Percentiles rank a stretch among this genome's conserved stretches.
phyloP scores from a whole-genome alignment of 2,113 vertebrate species.

The Oryzias melastigma region DNA sequence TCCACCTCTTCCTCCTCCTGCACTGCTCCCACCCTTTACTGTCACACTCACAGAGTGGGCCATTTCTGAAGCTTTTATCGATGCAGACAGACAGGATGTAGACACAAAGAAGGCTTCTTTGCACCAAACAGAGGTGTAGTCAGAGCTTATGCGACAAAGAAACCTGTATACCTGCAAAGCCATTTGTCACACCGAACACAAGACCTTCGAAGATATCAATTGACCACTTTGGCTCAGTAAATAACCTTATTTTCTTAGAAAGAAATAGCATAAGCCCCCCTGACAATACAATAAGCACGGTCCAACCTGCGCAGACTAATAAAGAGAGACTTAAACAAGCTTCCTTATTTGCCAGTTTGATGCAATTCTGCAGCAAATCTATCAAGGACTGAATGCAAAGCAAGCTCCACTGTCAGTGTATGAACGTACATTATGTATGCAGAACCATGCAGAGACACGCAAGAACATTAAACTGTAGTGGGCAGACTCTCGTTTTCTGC shows the following conservation, averaged over 20 bases:
- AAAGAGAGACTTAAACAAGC: constrained; percentile 12
- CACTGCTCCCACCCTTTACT: constrained; percentile 32
- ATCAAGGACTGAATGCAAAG: constrained; percentile 24
- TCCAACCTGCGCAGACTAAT: not conserved
- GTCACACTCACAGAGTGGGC: constrained; percentile 55
- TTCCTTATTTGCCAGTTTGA: constrained; percentile 32
- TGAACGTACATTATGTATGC: not conserved
- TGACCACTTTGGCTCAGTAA: constrained; percentile 10
- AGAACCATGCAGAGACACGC: constrained; percentile 6
- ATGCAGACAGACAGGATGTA: constrained; percentile 48
- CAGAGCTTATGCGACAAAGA: constrained; percentile 38
- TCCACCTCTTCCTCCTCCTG: constrained; percentile 17
- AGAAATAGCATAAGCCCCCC: constrained; percentile 10
- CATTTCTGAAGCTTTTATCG: constrained; percentile 63
- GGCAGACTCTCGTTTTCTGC: constrained; percentile 44
- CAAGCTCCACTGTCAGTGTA: not conserved
- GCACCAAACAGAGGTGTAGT: constrained; percentile 34
- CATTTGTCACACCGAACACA: constrained; percentile 21
- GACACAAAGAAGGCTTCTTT: constrained; percentile 46
- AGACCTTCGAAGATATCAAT: constrained; percentile 31
- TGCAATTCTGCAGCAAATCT: constrained; percentile 45
- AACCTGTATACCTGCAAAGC: constrained; percentile 29
- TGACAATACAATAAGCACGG: constrained; percentile 16
- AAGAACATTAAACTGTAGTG: constrained; percentile 15
- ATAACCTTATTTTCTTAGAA: constrained; percentile 15